phyloP scores from a whole-genome alignment of 2,113 vertebrate species.

The Megaceryle torquata region DNA sequence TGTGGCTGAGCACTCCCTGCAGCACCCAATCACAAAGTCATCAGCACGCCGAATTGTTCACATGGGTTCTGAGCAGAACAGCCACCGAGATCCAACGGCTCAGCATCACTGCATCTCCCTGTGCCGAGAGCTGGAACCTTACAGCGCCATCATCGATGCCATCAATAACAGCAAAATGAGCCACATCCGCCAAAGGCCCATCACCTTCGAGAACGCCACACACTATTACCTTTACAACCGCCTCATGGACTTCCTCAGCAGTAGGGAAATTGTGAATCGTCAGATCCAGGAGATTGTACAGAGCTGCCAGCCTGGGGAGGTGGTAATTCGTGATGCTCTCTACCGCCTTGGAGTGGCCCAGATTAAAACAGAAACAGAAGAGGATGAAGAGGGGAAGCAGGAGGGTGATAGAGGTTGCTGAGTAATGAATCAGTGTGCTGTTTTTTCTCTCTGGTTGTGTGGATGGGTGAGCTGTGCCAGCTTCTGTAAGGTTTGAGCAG shows the following conservation, averaged over 20 bases:
- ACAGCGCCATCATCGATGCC: constrained; percentile 69
- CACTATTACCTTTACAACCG: constrained; percentile 98
- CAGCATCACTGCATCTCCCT: constrained; percentile 80
- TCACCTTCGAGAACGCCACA: constrained; percentile 88
- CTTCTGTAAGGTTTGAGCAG: neutral
- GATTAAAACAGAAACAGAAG: constrained; percentile 85
- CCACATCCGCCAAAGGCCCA: constrained; percentile 62
- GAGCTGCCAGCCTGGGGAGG: constrained; percentile 92
- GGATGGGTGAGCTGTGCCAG: neutral
- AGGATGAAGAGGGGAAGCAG: constrained; percentile 69
- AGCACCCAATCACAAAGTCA: constrained; percentile 91
- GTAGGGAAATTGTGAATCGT: constrained; percentile 89
- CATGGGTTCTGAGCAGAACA: constrained; percentile 48
- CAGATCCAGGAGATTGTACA: constrained; percentile 91
- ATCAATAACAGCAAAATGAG: constrained; percentile 68
- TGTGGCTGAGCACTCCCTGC: constrained; percentile 78
- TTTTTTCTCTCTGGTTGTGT: constrained; percentile 22
- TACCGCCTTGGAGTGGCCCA: constrained; percentile 95
- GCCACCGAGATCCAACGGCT: constrained; percentile 41
- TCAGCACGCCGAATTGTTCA: constrained; percentile 79
- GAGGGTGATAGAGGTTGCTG: constrained; percentile 51
- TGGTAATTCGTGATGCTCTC: constrained; percentile 92
- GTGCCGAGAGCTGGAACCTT: constrained; percentile 89
- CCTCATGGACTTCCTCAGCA: constrained; percentile 92
- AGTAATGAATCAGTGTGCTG: neutral